Evolutionary conservation across 1,140 invertebrate genomes (phyloP).

Genomic region (Matsumurasca onukii): DNA sequence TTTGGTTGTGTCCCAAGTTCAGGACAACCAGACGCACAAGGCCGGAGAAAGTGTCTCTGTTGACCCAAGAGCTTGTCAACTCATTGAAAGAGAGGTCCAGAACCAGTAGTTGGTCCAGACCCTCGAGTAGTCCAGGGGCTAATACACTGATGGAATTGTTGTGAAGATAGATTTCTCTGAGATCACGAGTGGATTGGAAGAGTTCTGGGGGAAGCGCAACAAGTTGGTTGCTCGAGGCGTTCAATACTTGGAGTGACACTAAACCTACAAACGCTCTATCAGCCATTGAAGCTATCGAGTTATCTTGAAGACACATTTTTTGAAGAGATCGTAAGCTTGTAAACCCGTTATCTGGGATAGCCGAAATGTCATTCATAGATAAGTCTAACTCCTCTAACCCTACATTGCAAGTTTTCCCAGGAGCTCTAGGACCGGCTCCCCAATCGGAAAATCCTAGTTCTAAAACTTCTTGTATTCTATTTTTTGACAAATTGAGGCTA

Average conservation of each 20-base stretch:
- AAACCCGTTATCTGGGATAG: slow-evolving; percentile 66
- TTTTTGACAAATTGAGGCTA: slow-evolving; percentile 71
- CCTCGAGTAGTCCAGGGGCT: slow-evolving; percentile 72
- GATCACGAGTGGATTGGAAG: slow-evolving; percentile 64
- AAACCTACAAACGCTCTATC: slow-evolving; percentile 71
- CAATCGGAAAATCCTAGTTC: slow-evolving; percentile 70
- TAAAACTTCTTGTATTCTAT: slow-evolving; percentile 73
- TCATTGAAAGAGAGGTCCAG: slow-evolving; percentile 73
- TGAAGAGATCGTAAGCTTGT: slow-evolving; percentile 64
- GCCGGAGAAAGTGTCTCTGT: slow-evolving; percentile 72
- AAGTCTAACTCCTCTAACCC: slow-evolving; percentile 70
- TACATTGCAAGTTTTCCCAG: slow-evolving; percentile 59
- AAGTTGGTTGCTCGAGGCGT: slow-evolving; percentile 75
- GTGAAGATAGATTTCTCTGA: slow-evolving; percentile 71
- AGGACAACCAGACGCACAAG: slow-evolving; percentile 70
- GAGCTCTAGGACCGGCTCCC: slow-evolving; percentile 50
- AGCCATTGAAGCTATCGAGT: slow-evolving; percentile 67
- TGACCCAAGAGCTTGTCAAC: slow-evolving; percentile 76
- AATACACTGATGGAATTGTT: slow-evolving; percentile 78
- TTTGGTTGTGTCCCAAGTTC: slow-evolving; percentile 71
- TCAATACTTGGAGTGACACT: slow-evolving; percentile 63
- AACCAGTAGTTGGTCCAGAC: slow-evolving; percentile 70
- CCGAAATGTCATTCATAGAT: slow-evolving; percentile 70
- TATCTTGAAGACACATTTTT: slow-evolving; percentile 68
- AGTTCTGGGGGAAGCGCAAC: slow-evolving; percentile 71